Conservation (phyloP, 1,140 invertebrate genomes). For the Drosophila lacteicornis region DNA sequence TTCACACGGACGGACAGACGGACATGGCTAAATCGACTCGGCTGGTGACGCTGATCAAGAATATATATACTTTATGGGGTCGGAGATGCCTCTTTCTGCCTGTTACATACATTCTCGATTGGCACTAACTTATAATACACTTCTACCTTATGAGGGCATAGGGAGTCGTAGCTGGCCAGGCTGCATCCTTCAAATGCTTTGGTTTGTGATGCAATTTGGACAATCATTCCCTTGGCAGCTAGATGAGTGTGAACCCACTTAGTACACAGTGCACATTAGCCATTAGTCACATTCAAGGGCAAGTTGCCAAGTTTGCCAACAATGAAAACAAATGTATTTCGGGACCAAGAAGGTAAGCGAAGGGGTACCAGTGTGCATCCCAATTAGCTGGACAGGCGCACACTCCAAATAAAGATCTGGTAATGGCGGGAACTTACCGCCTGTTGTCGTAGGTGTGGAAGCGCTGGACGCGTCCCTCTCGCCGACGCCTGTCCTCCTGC, state of each 20-base stretch:
- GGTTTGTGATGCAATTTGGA: not conserved
- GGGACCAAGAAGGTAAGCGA: not conserved
- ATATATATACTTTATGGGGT: too few species aligned
- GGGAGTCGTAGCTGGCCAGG: not conserved
- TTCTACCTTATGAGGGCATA: too few species aligned
- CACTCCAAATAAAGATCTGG: not conserved
- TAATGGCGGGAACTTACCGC: constrained; percentile 47
- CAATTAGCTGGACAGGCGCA: not conserved
- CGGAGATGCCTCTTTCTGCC: too few species aligned
- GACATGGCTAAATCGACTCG: too few species aligned
- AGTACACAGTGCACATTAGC: constrained; percentile 1
- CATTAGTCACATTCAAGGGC: constrained; percentile 29
- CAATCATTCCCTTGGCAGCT: not conserved
- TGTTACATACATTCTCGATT: too few species aligned
- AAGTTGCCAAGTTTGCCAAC: constrained; percentile 19
- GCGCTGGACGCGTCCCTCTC: constrained; percentile 87
- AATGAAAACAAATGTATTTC: constrained; percentile 5
- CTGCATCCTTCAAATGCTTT: not conserved
- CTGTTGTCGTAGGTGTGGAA: constrained; percentile 85
- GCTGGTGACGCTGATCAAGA: too few species aligned
- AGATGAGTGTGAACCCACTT: too few species aligned
- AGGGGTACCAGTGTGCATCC: not conserved
- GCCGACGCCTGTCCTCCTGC: constrained; percentile 88
- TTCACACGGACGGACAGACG: too few species aligned
- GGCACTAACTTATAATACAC: too few species aligned